These are phyloP conservation scores for Parotocinclus haroldoi DNA, from an alignment of 2,797 vertebrate genomes.

Conservation along the genomic window DNA sequence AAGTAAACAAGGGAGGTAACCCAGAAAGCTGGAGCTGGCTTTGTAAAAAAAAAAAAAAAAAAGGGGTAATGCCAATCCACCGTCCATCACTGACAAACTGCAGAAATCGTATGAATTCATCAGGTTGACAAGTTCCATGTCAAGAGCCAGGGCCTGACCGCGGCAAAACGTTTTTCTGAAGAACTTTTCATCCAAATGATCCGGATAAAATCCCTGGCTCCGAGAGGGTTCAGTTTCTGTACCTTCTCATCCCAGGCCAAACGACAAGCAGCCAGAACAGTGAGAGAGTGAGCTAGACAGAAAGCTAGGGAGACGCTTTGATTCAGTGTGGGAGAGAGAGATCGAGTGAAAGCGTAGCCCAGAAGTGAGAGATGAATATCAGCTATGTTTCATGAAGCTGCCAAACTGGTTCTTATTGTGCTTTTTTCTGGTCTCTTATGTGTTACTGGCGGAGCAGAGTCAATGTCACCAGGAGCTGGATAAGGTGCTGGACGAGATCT, in stretches of 20 bases:
- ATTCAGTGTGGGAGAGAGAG: constrained; percentile 31
- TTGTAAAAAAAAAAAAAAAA: constrained; percentile 25
- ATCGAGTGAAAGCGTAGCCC: constrained; percentile 30
- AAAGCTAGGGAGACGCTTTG: constrained; percentile 35
- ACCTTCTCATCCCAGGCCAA: constrained; percentile 67
- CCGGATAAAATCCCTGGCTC: constrained; percentile 63
- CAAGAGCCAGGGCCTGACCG: constrained; percentile 32
- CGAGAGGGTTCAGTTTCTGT: constrained; percentile 38
- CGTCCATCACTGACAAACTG: constrained; percentile 31
- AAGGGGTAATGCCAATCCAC: constrained; percentile 24
- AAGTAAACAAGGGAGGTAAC: constrained; percentile 7
- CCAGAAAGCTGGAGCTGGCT: not conserved
- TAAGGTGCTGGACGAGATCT: constrained; percentile 87
- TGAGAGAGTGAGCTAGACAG: constrained; percentile 1
- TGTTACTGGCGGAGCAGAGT: constrained; percentile 64
- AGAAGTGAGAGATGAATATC: constrained; percentile 42
- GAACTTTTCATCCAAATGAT: constrained; percentile 63
- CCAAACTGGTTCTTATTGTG: constrained; percentile 43
- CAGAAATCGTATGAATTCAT: constrained; percentile 38
- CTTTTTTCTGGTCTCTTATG: constrained; percentile 28
- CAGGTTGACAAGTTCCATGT: constrained; percentile 31
- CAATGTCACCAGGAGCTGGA: constrained; percentile 89
- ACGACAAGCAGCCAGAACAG: constrained; percentile 48
- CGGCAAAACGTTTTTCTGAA: constrained; percentile 36
- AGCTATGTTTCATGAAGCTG: constrained; percentile 42